Conservation (phyloP, 2,797 vertebrate species). For the Lerista edwardsae region DNA sequence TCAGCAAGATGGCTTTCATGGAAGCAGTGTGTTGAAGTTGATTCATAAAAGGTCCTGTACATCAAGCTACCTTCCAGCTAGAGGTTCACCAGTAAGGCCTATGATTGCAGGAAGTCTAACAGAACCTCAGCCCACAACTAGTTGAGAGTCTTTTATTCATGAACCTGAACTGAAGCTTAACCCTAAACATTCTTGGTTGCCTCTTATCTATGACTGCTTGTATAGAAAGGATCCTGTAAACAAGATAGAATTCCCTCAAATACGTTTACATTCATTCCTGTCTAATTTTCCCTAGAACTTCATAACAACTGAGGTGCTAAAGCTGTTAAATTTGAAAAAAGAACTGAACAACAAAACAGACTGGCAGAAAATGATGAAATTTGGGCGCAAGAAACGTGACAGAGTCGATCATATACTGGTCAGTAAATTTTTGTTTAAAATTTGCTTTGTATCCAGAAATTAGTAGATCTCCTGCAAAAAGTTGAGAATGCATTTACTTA, state of each 20-base stretch:
- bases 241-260: neutral
- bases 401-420: slow-evolving; percentile 97
- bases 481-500: neutral
- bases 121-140: no score
- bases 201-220: neutral
- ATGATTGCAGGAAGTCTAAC: no score
- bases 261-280: neutral
- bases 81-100: neutral
- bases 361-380: slow-evolving; percentile 99
- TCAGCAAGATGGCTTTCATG: no score
- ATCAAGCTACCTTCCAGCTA: neutral
- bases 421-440: slow-evolving; percentile 52
- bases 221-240: neutral
- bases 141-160: no score
- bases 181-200: neutral
- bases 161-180: no score
- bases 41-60: neutral
- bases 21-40: no score
- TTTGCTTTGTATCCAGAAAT: neutral
- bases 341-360: slow-evolving; percentile 91
- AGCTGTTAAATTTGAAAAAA: slow-evolving; percentile 87
- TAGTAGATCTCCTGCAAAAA: neutral
- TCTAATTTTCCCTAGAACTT: slow-evolving; percentile 76
- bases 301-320: slow-evolving; percentile 88
- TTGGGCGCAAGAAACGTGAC: slow-evolving; percentile 96